These are phyloP conservation scores for Porites divaricata DNA, from an alignment of 92 coral and sea anemone genomes.

Conservation along the genomic window DNA sequence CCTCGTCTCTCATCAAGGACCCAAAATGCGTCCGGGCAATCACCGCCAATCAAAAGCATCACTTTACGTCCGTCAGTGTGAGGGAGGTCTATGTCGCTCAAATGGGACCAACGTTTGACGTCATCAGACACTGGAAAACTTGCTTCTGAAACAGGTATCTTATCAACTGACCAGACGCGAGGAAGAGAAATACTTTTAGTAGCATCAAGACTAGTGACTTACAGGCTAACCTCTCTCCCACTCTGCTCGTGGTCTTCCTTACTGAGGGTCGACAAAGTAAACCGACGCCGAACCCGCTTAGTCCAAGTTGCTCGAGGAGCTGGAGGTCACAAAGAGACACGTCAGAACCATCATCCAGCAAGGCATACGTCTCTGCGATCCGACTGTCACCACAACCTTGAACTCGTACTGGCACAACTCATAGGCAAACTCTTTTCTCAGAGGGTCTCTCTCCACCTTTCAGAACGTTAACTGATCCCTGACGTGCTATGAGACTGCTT, in stretches of 20 bases:
- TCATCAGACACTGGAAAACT: not conserved
- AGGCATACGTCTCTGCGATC: slow-evolving; percentile 34
- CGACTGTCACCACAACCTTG: slow-evolving; percentile 2
- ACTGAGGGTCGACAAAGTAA: slow-evolving; percentile 44
- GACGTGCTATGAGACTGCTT: not conserved
- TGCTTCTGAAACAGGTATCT: not conserved
- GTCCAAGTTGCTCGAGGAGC: slow-evolving; percentile 26
- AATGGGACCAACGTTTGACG: not conserved
- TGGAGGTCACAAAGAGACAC: slow-evolving; percentile 34
- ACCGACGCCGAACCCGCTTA: slow-evolving; percentile 20
- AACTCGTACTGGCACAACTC: slow-evolving; percentile 53
- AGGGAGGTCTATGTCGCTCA: not conserved
- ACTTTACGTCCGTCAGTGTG: not conserved
- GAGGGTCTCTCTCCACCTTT: not conserved
- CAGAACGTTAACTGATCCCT: not conserved
- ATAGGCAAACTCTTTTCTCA: slow-evolving; percentile 22
- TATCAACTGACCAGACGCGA: slow-evolving; percentile 2
- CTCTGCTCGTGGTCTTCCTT: not conserved
- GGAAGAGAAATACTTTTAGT: not conserved
- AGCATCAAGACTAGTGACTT: not conserved
- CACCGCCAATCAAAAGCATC: not conserved
- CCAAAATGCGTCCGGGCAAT: not conserved
- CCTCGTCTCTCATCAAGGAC: not conserved
- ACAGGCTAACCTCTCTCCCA: not conserved
- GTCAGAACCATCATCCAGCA: slow-evolving; percentile 51